Base-by-base conservation (phyloP, 2,113 vertebrate species). In the Odocoileus virginianus region DNA sequence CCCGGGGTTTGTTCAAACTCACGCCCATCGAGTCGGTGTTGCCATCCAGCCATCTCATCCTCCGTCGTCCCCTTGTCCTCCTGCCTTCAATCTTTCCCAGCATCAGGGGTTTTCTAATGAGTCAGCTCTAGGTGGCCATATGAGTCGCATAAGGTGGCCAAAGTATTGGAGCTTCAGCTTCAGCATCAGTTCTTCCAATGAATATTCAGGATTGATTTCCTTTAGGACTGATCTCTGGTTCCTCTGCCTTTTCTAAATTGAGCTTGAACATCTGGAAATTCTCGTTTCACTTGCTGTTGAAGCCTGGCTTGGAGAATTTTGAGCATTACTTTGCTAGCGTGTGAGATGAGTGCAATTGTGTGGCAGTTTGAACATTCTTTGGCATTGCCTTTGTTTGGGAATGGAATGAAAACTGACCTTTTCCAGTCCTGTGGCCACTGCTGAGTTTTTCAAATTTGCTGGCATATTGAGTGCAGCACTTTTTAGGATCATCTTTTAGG, bases 1-100 rank as follows among this genome's bases (percentile, higher is more conserved):
- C 2, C 64, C 5, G 1, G 64, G 36, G 17, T 36, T 36, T 71
- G 64, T 71, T 71, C 9, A 71, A 21, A 36, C n/a, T 36, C n/a
- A 71, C 4, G 4, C 36, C n/a, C 64, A 71, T 71, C 0, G 5
- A 23, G 36, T 71, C 0, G 0, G n/a, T 36, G 64, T 36, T 71
- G n/a, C n/a, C n/a, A 23, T 36, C 64, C 64, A 71, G 21, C n/a
- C 64, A 11, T 71, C 64, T 71, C 64, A 71, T 36, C n/a, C 9
- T 36, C n/a, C 36, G 2, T 36, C 9, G 0, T 71, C 64, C 64
- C 64, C 17, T 71, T 71, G n/a, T 71, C 19, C 19, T 71, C 19
- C 64, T 71, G n/a, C 64, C 4, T 23, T 36, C 64, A 36, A 1
- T 71, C n/a, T 71, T 71, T 71, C 64, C 64, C n/a, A 71, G 64